A percentile compares a stretch with the other conserved stretches of the same genome.
Evolutionary conservation across 2,797 vertebrate species (phyloP).

Genomic region (Pseudochirops corinnae): DNA sequence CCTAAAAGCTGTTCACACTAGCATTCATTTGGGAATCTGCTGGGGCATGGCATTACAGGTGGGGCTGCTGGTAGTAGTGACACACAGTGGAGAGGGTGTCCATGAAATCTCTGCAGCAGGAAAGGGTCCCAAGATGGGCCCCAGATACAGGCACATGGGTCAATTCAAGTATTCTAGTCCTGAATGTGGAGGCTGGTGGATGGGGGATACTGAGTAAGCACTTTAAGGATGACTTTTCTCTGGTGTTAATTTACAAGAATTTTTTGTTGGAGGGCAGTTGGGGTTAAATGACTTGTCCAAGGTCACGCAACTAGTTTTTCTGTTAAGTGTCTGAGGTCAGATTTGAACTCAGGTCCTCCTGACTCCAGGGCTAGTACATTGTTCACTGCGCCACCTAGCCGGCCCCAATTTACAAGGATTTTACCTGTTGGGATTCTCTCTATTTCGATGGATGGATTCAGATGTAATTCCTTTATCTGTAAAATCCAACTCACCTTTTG

Average conservation of each 20-base stretch:
- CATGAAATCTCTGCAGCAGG: background rate
- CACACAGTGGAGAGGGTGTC: background rate
- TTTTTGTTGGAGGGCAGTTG: too few species aligned
- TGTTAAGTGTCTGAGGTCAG: too few species aligned
- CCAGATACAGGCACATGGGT: background rate
- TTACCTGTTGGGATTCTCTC: background rate
- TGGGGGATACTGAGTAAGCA: background rate
- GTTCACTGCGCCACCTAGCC: too few species aligned
- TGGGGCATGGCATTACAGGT: too few species aligned
- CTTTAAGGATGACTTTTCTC: background rate
- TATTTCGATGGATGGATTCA: background rate
- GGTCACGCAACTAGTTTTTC: too few species aligned
- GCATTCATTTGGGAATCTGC: too few species aligned
- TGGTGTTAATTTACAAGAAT: too few species aligned
- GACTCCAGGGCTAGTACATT: too few species aligned
- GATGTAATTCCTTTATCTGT: background rate
- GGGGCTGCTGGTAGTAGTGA: background rate
- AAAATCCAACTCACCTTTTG: background rate
- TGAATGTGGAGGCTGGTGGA: background rate
- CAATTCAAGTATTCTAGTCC: background rate
- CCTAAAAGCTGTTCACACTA: too few species aligned
- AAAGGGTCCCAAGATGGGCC: background rate
- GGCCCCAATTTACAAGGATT: too few species aligned
- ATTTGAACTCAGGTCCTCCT: too few species aligned
- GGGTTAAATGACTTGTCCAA: too few species aligned